phyloP scores from a whole-genome alignment of 2,888 invertebrate species.

The Blera fallax region DNA sequence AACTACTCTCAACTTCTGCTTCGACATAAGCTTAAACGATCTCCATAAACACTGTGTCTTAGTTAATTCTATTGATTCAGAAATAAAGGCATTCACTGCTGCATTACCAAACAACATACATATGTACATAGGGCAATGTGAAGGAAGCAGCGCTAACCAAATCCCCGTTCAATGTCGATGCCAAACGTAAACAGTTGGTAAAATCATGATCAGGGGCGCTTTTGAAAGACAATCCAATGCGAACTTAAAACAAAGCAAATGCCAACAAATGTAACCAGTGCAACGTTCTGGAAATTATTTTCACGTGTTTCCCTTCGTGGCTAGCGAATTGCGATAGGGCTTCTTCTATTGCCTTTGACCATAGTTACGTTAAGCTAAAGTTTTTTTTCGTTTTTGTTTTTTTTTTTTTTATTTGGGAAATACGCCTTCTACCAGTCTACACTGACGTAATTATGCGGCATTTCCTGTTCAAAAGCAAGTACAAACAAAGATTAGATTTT shows the following conservation, averaged over 20 bases:
- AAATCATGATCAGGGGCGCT: slow-evolving; percentile 49
- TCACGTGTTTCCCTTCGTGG: slow-evolving; percentile 57
- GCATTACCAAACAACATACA: slow-evolving; percentile 3
- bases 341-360: slow-evolving; percentile 33
- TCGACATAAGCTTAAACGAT: slow-evolving; percentile 18
- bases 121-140: too few species aligned
- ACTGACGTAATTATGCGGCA: slow-evolving; percentile 35
- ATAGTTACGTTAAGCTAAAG: slow-evolving; percentile 31
- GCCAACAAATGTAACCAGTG: slow-evolving; percentile 33
- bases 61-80: slow-evolving; percentile 20
- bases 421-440: not conserved
- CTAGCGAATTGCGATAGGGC: slow-evolving; percentile 51
- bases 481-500: slow-evolving; percentile 57
- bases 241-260: slow-evolving; percentile 17
- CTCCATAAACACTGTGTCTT: not conserved
- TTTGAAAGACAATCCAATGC: slow-evolving; percentile 17
- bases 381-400: not conserved
- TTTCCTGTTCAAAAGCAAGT: slow-evolving; percentile 34
- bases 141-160: slow-evolving; percentile 24
- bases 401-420: not conserved
- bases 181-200: slow-evolving; percentile 21
- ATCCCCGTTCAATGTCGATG: slow-evolving; percentile 55
- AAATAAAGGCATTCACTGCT: not conserved
- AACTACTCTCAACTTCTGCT: not conserved
- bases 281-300: slow-evolving; percentile 68